Conservation (phyloP, 2,888 invertebrate genomes). For the Flexamia atlantica region DNA sequence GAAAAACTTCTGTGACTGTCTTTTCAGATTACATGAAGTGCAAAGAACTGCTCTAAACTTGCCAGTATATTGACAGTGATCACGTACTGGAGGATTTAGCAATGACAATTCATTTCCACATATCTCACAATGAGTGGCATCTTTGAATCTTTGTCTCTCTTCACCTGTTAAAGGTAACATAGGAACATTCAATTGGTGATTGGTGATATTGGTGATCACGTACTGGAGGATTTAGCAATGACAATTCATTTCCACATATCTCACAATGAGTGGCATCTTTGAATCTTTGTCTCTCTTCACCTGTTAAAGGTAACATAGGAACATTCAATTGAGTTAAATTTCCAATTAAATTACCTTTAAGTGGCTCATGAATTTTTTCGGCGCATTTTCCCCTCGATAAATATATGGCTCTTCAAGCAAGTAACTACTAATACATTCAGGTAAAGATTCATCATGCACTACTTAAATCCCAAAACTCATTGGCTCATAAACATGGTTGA, state of each 20-base stretch:
- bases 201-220: too few species aligned
- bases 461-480: conserved; percentile 25
- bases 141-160: background rate
- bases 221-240: background rate
- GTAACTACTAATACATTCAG: conserved; percentile 7
- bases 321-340: conserved; percentile 8
- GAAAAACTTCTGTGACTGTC: conserved; percentile 39
- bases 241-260: conserved; percentile 33
- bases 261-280: conserved; percentile 11
- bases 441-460: conserved; percentile 46
- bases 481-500: conserved; percentile 25
- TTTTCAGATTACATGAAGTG: conserved; percentile 2
- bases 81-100: background rate
- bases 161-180: conserved; percentile 21
- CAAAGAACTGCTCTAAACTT: conserved; percentile 39
- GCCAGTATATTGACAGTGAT: conserved; percentile 54
- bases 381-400: conserved; percentile 23
- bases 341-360: conserved; percentile 26
- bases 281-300: background rate
- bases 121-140: conserved; percentile 26
- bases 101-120: conserved; percentile 20
- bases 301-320: conserved; percentile 8
- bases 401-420: conserved; percentile 15
- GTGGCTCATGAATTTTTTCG: conserved; percentile 19
- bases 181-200: conserved; percentile 10